phyloP scores from a whole-genome alignment of 2,113 vertebrate genomes.

The Oncorhynchus mykiss region DNA sequence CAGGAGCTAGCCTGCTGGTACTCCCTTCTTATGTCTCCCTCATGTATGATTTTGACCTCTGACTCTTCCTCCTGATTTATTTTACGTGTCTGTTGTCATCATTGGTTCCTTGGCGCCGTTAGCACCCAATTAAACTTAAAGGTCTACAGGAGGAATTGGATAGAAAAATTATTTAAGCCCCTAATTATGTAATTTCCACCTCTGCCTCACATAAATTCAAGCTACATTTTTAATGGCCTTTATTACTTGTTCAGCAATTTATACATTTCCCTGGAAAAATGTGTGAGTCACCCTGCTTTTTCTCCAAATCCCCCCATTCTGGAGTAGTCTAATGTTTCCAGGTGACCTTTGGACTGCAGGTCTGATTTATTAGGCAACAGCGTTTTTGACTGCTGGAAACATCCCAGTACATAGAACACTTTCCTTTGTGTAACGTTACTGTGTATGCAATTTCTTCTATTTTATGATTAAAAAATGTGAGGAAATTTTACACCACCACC shows the following conservation, averaged over 20 bases:
- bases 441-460: background rate
- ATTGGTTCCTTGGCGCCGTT: conserved; percentile 49
- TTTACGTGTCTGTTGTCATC: conserved; percentile 52
- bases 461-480: background rate
- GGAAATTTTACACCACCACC: background rate
- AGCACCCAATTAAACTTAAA: conserved; percentile 70
- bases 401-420: background rate
- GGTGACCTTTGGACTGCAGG: conserved; percentile 47
- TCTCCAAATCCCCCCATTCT: conserved; percentile 32
- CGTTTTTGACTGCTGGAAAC: conserved; percentile 21
- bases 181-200: conserved; percentile 62
- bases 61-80: conserved; percentile 62
- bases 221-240: conserved; percentile 54
- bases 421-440: background rate
- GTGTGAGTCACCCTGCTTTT: conserved; percentile 35
- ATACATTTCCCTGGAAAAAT: conserved; percentile 52
- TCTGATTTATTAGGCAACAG: conserved; percentile 49
- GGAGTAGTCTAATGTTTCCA: conserved; percentile 46
- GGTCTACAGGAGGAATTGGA: conserved; percentile 56
- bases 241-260: conserved; percentile 58
- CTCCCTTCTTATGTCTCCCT: conserved; percentile 56
- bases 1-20: conserved; percentile 13
- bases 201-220: conserved; percentile 54
- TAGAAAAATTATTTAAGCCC: conserved; percentile 53
- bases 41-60: conserved; percentile 61